phyloP scores from a whole-genome alignment of 2,797 vertebrate genomes.

The Peromyscus attwateri region DNA sequence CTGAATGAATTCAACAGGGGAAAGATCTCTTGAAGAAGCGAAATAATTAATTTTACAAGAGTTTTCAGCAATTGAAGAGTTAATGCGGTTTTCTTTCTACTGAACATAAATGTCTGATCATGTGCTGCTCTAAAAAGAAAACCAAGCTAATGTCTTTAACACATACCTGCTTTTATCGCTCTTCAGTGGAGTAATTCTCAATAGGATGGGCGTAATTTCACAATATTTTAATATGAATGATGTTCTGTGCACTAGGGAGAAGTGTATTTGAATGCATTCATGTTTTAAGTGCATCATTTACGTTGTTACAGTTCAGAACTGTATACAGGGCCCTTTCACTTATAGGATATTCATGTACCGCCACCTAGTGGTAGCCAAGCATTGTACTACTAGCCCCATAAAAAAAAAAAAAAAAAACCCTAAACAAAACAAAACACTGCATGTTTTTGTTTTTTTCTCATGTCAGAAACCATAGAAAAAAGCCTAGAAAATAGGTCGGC shows the following conservation, averaged over 20 bases:
- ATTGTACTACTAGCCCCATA: background rate
- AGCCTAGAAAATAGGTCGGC: background rate
- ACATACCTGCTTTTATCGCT: background rate
- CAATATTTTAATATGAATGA: constrained; percentile 27
- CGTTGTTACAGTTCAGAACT: background rate
- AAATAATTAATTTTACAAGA: constrained; percentile 48
- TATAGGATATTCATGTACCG: constrained; percentile 62
- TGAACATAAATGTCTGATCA: background rate
- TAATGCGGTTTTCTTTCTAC: background rate
- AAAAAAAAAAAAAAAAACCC: background rate
- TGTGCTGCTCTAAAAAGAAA: constrained; percentile 57
- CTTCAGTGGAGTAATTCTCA: background rate
- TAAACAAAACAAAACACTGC: background rate
- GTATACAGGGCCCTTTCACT: background rate
- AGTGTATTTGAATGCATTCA: background rate
- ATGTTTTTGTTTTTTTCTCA: background rate
- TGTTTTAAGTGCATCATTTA: constrained; percentile 12
- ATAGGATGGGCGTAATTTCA: background rate
- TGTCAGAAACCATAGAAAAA: background rate
- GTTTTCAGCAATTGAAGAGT: background rate
- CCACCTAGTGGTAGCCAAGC: constrained; percentile 72
- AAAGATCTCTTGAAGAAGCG: background rate
- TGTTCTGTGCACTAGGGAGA: background rate
- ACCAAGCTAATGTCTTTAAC: background rate
- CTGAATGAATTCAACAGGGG: background rate